Evolutionary conservation across 1,140 invertebrate species (phyloP), one percentile per base, ranked within the genome.

Genomic region (Acromyrmex charruanus): DNA sequence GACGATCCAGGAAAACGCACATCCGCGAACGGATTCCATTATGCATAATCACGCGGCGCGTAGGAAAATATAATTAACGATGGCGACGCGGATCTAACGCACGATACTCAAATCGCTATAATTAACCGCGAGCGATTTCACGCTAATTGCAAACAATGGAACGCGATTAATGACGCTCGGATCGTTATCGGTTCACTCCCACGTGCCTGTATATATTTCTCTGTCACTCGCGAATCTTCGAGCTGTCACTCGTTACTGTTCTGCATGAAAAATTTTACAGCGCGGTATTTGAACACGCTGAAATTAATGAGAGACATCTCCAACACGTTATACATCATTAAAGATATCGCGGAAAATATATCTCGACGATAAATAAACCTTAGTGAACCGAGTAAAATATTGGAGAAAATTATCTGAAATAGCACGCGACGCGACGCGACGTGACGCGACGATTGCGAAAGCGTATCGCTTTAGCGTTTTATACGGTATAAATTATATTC

Each of bases 101-200:
- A 82, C 80, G 87, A 58, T 63, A 80, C 79, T 44, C 58, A 87
- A 79, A 86, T 91, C 89, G 86, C 82, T 66, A 91, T 91, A 94
- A 94, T 94, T 94, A 94, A 94, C 91, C 90, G 90, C 91, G 91
- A 94, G 88, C 89, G 93, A 94, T 94, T 92, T 89, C 89, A 91
- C 89, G 92, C 92, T 94, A 94, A 94, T 94, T 94, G 90, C 93
- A 92, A 94, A 93, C 92, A 93, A 90, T 90, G 91, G 88, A 92
- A 92, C 80, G 59, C 77, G 93, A 94, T 94, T 94, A 94, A 94
- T 94, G 94, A 94, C 87, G 86, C 75, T 85, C 88, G 89, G 92
- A 93, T 93, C 92, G 88, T 92, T 94, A 94, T 94, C 94, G 87
- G 89, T 44, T 39, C 72, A 68, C 31, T 51, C 31, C 86, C 88